Conservation (phyloP, 2,888 invertebrate genomes). For the Lasioglossum zephyrum region DNA sequence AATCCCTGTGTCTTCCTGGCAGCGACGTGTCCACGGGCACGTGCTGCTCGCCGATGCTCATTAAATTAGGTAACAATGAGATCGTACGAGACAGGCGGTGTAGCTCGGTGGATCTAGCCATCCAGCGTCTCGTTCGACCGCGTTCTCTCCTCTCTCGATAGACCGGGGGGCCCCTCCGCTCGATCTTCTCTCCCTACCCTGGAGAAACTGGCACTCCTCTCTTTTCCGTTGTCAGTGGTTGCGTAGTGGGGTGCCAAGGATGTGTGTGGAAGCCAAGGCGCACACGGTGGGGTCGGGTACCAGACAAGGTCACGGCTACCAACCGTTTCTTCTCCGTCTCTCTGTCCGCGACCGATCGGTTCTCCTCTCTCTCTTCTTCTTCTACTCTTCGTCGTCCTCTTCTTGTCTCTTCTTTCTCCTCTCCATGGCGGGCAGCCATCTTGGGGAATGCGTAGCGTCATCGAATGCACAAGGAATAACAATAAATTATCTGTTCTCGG, state of each 20-base stretch:
- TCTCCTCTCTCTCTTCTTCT: slow-evolving; percentile 15
- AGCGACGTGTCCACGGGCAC: slow-evolving; percentile 75
- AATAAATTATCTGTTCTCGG: slow-evolving; percentile 73
- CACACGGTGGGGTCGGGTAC: slow-evolving; percentile 75
- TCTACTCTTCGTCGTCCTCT: slow-evolving; percentile 37
- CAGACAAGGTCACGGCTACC: slow-evolving; percentile 84
- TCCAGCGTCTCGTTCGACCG: slow-evolving; percentile 34
- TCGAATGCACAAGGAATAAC: slow-evolving; percentile 76
- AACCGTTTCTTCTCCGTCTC: slow-evolving; percentile 68
- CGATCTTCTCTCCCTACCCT: slow-evolving; percentile 30
- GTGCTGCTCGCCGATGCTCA: slow-evolving; percentile 69
- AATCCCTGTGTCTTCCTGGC: neutral
- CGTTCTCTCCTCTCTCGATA: slow-evolving; percentile 27
- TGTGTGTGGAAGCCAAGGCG: slow-evolving; percentile 66
- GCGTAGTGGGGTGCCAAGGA: slow-evolving; percentile 68
- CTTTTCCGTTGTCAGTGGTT: slow-evolving; percentile 51
- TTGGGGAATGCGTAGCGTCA: slow-evolving; percentile 77
- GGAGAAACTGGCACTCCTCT: slow-evolving; percentile 29
- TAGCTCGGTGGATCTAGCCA: neutral
- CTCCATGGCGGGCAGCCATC: slow-evolving; percentile 76
- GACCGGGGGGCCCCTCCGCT: slow-evolving; percentile 6
- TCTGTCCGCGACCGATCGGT: neutral
- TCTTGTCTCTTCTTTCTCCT: slow-evolving; percentile 14
- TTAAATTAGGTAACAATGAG: slow-evolving; percentile 79
- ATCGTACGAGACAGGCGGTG: slow-evolving; percentile 55